Evolutionary conservation across 1,140 invertebrate genomes (phyloP), one percentile per base, ranked within the genome.

Genomic region (Halesus radiatus): DNA sequence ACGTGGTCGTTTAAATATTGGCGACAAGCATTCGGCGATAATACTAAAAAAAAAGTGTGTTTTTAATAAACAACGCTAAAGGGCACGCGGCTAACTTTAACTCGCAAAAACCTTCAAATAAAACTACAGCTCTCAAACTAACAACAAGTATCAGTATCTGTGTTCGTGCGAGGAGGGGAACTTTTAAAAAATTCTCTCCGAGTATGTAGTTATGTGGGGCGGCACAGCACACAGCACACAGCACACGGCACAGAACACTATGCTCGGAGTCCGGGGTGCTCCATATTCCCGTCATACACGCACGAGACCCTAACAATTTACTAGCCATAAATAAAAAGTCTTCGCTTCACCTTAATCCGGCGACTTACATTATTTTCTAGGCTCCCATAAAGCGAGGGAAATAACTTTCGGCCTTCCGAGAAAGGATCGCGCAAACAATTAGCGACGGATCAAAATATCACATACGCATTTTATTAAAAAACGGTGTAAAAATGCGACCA

Each of bases 281-380:
- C 62, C 62, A 72, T 50, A 72, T 72, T 72, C 68, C n/a, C 68
- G 45, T 23, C 68, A 52, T 72, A 72, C 68, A 72, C 68, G 68
- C 37, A 45, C 37, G 37, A 45, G 37, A 52, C 68, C 68, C 20
- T 18, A 15, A 50, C n/a, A 72, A 72, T 72, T 72, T 72, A 72
- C 68, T 72, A 50, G 68, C 22, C 20, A 72, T 72, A 72, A 72
- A 72, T 72, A 72, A 72, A 72, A 72, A 72, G 68, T 72, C 68
- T 72, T 26, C 45, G 68, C 50, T 52, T 52, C 68, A 54, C 68
- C 68, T 72, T 72, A 72, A 72, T 72, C 68, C 68, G n/a, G 45
- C 68, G 68, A 52, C 68, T 53, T 13, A 52, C 68, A 53, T 26
- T 53, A 53, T 72, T 72, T 50, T 52, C 68, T 26, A 72, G n/a